Base-by-base conservation (phyloP, 64 coral and sea anemone genomes). In the Pachyseris speciosa region DNA sequence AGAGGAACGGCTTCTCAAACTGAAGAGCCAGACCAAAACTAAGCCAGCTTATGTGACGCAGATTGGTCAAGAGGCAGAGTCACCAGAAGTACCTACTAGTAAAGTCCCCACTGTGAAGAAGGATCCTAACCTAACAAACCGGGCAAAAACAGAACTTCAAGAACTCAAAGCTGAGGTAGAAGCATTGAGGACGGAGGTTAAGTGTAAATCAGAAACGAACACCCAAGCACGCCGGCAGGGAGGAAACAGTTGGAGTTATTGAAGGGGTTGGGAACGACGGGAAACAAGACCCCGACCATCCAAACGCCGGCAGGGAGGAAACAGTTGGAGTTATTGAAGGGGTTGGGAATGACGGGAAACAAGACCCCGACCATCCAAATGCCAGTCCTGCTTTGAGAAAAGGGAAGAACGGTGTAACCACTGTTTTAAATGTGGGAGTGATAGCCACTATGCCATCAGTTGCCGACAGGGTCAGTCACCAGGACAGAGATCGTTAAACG, bases 341-440 rank as follows among this genome's bases (percentile, higher is more conserved):
- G 51, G 51, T 19, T 20, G 51, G 11, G 11, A 19, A 55, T 19
- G 51, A 55, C 5, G 17, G 3, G 1, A 55, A 7, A 41, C 42
- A 29, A 87, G 66, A 19, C 31, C 66, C 24, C 25, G 40, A 13
- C 38, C 64, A 2, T 19, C 38, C 7, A 87, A 33, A 28, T 87
- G 85, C 37, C 55, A 17, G 55, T 20, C 67, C n/a, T 87, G 85
- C 41, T 20, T 69, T 37, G 43, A 22, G 8, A 87, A 36, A 20
- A 43, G 40, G 12, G 26, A 20, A 41, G 45, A 39, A 12, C 34
- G 65, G 44, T 74, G 85, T 30, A n/a, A 41, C 44, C 68, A 87
- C 57, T 87, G 45, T 22, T 89, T 78, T 28, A 89, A 66, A 77
- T 89, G 87, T 79, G 86, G 87, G n/a, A 68, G 74, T 67, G 87